phyloP scores from a whole-genome alignment of 2,888 invertebrate genomes.

The Diplazon laetatorius region DNA sequence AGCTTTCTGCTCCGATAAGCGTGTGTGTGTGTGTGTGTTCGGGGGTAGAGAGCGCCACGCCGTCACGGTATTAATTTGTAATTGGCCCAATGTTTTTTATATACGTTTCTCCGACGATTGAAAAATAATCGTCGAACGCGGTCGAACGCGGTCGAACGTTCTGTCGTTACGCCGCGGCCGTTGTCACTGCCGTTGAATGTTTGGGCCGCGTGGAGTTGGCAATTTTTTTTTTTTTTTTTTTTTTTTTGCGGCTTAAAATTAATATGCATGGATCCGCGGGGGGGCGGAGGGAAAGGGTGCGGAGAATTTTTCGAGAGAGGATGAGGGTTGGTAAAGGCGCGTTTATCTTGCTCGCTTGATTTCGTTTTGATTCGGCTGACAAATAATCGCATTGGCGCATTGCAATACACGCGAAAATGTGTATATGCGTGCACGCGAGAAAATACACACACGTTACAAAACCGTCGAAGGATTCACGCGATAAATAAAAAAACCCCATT shows the following conservation, averaged over 20 bases:
- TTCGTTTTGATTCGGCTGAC: conserved; percentile 81
- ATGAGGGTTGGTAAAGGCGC: conserved; percentile 66
- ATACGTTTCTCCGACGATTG: conserved; percentile 75
- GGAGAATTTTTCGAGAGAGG: conserved; percentile 3
- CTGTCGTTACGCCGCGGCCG: conserved; percentile 45
- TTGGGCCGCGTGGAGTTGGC: conserved; percentile 70
- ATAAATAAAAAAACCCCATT: conserved; percentile 11
- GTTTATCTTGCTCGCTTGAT: conserved; percentile 82
- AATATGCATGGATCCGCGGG: conserved; percentile 81
- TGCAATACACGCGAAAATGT: conserved; percentile 25
- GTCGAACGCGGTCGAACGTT: conserved; percentile 44
- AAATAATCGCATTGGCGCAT: conserved; percentile 73
- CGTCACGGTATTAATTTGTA: conserved; percentile 77
- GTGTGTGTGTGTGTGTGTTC: conserved; percentile 4
- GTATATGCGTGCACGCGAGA: conserved; percentile 3
- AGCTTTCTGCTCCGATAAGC: conserved; percentile 44
- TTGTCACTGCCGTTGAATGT: conserved; percentile 36
- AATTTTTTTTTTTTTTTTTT: too few relatives aligned
- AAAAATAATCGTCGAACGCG: conserved; percentile 78
- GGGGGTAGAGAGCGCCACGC: conserved; percentile 33
- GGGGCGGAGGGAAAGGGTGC: conserved; percentile 18
- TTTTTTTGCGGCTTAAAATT: conserved; percentile 82
- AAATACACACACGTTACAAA: not conserved
- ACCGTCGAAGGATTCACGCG: not conserved
- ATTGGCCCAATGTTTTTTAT: conserved; percentile 79